Base-by-base conservation (phyloP, 2,113 vertebrate species). In the Calcarius ornatus region DNA sequence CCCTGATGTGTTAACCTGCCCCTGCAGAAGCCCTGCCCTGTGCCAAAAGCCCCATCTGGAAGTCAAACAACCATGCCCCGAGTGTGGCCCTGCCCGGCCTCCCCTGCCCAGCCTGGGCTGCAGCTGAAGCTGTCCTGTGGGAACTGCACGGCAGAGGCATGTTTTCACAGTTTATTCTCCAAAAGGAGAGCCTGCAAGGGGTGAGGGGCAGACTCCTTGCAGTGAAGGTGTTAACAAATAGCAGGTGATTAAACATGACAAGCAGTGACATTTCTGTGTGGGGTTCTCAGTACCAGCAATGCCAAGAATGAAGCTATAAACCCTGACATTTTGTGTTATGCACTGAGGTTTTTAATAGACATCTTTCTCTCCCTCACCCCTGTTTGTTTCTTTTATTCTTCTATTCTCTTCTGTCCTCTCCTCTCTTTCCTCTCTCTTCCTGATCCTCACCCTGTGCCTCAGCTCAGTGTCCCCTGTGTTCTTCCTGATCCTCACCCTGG, bases 241-340 rank as follows among this genome's bases (percentile, higher is more conserved):
- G 98, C 97, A 98, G 98, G 98, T 98, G 98, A 98, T 99, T 98
- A 98, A 98, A 98, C 98, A 98, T 98, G 98, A 98, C 98, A 98
- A 98, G 98, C 96, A 90, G 98, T 98, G 98, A 98, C 98, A 98
- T 98, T 98, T 98, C 98, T 98, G 98, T 96, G 97, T 97, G 96
- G 97, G 97, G 98, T 98, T 97, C 97, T 97, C 95, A 84, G 97
- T 96, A 97, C 96, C 97, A 88, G 97, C 98, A 97, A 97, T 97
- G 98, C 97, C 96, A 98, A 97, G 97, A 98, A 98, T 98, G 98
- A 96, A 98, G 98, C 98, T 97, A 97, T 97, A 98, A 98, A 98
- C 97, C 96, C 96, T 97, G 97, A 97, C 98, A 97, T 98, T 98
- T 98, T 97, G 98, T 97, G 98, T 98, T 97, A 98, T 96, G 97